Conservation (phyloP, 2,113 vertebrate species). For the Calyptommatus sinebrachiatus region DNA sequence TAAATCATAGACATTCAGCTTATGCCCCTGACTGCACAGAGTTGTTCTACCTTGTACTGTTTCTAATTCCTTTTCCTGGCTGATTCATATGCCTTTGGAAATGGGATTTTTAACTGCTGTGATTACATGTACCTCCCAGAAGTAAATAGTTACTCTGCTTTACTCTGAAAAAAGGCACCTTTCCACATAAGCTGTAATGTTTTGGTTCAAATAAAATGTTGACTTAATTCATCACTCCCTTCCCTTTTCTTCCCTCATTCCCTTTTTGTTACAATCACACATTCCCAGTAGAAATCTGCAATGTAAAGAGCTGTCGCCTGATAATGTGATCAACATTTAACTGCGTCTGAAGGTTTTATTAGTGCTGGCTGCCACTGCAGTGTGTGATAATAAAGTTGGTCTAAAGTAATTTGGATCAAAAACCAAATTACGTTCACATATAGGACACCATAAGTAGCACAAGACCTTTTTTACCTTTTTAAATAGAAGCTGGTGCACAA, state of each 20-base stretch:
- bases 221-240: background rate
- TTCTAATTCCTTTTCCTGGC: slow-evolving; percentile 57
- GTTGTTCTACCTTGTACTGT: slow-evolving; percentile 15
- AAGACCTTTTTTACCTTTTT: slow-evolving; percentile 27
- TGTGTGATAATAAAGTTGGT: slow-evolving; percentile 37
- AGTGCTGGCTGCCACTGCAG: slow-evolving; percentile 33
- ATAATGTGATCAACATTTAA: slow-evolving; percentile 41
- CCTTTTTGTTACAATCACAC: background rate
- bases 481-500: background rate
- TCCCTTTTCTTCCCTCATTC: no score
- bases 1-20: slow-evolving; percentile 32
- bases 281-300: background rate
- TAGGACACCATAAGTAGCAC: background rate
- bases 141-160: slow-evolving; percentile 2
- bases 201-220: background rate
- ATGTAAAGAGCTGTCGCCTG: slow-evolving; percentile 18
- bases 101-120: slow-evolving; percentile 50
- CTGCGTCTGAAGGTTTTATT: slow-evolving; percentile 45
- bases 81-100: slow-evolving; percentile 53
- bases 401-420: slow-evolving; percentile 42
- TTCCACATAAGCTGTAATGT: background rate
- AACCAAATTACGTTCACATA: slow-evolving; percentile 17
- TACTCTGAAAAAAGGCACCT: slow-evolving; percentile 5
- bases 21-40: background rate
- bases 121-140: slow-evolving; percentile 54